phyloP scores from a whole-genome alignment of 2,797 vertebrate genomes.

The Gila robusta region DNA sequence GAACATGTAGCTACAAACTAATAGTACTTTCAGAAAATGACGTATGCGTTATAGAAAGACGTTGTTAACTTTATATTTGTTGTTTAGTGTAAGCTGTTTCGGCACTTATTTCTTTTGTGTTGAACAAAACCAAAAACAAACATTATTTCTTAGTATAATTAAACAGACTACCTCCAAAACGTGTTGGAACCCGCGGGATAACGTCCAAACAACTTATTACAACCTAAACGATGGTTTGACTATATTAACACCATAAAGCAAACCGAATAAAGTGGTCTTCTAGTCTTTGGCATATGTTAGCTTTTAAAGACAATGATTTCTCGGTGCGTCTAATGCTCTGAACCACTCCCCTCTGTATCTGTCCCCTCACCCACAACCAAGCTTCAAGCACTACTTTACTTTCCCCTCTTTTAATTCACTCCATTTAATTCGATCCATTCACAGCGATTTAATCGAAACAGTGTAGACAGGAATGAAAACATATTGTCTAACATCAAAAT shows the following conservation, averaged over 20 bases:
- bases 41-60: background rate
- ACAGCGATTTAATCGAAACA: background rate
- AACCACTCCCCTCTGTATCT: slow-evolving; percentile 49
- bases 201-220: background rate
- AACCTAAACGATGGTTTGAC: background rate
- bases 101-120: background rate
- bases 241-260: slow-evolving; percentile 6
- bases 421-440: slow-evolving; percentile 16
- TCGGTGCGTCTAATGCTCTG: slow-evolving; percentile 23
- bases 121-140: slow-evolving; percentile 1
- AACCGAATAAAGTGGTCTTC: slow-evolving; percentile 27
- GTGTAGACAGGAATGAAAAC: background rate
- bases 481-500: background rate
- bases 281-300: slow-evolving; percentile 37
- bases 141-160: slow-evolving; percentile 1
- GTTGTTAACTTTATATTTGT: background rate
- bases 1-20: background rate
- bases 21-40: background rate
- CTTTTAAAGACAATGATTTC: slow-evolving; percentile 41
- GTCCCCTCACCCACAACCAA: slow-evolving; percentile 41
- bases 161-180: slow-evolving; percentile 21
- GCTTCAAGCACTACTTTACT: slow-evolving; percentile 15
- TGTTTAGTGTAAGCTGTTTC: background rate
- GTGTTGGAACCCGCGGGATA: background rate
- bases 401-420: slow-evolving; percentile 24